phyloP scores from a whole-genome alignment of 2,797 vertebrate genomes.

The Amniataba percoides region DNA sequence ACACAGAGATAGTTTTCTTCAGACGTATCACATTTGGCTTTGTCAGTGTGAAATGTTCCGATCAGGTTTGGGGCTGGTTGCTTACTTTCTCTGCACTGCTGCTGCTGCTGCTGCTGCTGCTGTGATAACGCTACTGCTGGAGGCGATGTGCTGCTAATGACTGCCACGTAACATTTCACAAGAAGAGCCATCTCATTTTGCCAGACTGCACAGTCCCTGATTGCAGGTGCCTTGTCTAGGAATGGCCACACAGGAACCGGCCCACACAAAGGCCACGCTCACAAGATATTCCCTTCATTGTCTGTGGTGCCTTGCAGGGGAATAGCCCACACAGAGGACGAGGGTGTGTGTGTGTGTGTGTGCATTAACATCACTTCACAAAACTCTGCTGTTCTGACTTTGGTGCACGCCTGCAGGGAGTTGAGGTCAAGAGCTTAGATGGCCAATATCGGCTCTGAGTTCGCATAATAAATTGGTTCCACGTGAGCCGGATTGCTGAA shows the following conservation, averaged over 20 bases:
- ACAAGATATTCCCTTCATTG: neutral
- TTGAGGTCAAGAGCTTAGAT: conserved; percentile 7
- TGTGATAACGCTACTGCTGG: neutral
- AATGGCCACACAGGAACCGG: neutral
- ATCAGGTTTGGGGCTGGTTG: neutral
- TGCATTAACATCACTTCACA: conserved; percentile 27
- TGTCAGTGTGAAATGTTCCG: neutral
- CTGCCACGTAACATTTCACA: neutral
- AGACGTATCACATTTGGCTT: conserved; percentile 2
- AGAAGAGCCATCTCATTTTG: neutral
- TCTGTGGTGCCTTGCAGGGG: conserved; percentile 5
- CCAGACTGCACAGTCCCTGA: neutral
- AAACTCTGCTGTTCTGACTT: conserved; percentile 29
- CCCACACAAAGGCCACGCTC: neutral
- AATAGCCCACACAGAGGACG: conserved; percentile 28
- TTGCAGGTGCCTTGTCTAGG: neutral
- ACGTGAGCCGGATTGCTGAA: conserved; percentile 18
- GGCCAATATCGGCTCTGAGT: conserved; percentile 31
- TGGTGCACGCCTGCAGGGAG: neutral
- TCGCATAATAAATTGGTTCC: conserved; percentile 39
- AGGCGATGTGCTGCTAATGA: neutral
- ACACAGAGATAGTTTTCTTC: too few species aligned
- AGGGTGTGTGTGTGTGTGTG: too few species aligned
- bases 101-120: neutral
- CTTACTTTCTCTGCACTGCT: neutral